These are phyloP conservation scores for Cotesia typhae DNA, from an alignment of 1,140 invertebrate species.

Conservation along the genomic window DNA sequence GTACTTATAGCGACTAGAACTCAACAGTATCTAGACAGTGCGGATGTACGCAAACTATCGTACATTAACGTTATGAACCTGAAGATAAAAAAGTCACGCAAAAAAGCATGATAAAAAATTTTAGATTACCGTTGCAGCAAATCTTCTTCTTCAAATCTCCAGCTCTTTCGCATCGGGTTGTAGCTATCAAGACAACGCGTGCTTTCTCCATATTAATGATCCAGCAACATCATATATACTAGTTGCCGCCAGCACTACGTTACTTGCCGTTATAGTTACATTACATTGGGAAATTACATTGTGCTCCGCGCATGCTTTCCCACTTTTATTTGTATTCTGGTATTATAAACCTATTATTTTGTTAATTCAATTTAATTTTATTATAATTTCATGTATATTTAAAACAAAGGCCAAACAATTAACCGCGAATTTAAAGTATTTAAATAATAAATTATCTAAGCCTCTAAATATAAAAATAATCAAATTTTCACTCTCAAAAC, in stretches of 20 bases:
- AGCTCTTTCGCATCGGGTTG: conserved; percentile 16
- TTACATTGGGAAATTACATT: background rate
- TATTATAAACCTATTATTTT: conserved; percentile 1
- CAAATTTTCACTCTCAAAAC: conserved; percentile 8
- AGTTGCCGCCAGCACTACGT: conserved; percentile 2
- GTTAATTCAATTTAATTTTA: background rate
- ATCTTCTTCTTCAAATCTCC: conserved; percentile 10
- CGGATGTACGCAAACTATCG: too few relatives aligned
- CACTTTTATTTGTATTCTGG: background rate
- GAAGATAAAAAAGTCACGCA: background rate
- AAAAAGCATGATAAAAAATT: conserved; percentile 19
- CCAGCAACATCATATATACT: background rate
- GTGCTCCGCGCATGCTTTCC: conserved; percentile 11
- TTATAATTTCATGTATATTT: background rate
- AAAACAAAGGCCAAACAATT: background rate
- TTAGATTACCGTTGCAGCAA: conserved; percentile 2
- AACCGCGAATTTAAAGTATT: too few relatives aligned
- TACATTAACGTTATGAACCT: background rate
- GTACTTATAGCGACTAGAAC: background rate
- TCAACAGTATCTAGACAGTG: background rate
- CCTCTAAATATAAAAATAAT: background rate
- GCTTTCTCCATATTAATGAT: conserved; percentile 30
- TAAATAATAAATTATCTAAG: background rate
- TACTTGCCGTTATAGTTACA: conserved; percentile 22
- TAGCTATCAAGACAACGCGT: background rate